Evolutionary conservation across 2,888 invertebrate species (phyloP).

Genomic region (Alloplasta piceator): DNA sequence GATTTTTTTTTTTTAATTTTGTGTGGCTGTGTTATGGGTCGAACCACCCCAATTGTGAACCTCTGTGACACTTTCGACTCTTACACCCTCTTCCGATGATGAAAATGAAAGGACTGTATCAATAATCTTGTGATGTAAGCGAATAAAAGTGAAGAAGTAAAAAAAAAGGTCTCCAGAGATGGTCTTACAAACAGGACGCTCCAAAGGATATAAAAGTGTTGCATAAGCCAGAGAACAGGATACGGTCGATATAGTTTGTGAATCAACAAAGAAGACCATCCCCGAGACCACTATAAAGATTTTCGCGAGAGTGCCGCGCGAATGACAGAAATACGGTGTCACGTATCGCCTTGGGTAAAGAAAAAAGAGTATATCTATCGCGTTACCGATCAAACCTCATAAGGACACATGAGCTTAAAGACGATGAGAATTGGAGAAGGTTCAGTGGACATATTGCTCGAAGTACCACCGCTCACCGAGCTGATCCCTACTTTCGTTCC

Average conservation of each 20-base stretch:
- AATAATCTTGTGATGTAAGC: too few relatives aligned
- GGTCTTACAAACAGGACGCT: too few relatives aligned
- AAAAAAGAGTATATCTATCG: slow-evolving; percentile 70
- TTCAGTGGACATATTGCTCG: neutral
- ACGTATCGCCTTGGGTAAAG: slow-evolving; percentile 31
- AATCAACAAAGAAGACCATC: slow-evolving; percentile 9
- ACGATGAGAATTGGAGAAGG: slow-evolving; percentile 2
- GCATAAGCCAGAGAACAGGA: slow-evolving; percentile 12
- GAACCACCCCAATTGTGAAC: too few relatives aligned
- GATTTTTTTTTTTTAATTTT: too few relatives aligned
- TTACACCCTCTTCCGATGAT: too few relatives aligned
- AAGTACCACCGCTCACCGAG: neutral
- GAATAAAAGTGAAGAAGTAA: too few relatives aligned
- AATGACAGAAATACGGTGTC: slow-evolving; percentile 22
- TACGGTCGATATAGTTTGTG: slow-evolving; percentile 36
- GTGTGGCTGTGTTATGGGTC: too few relatives aligned
- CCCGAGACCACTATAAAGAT: slow-evolving; percentile 17
- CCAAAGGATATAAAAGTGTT: too few relatives aligned
- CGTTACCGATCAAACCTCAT: slow-evolving; percentile 72
- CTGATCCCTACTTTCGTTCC: slow-evolving; percentile 50
- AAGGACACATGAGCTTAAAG: slow-evolving; percentile 59
- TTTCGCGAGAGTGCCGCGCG: slow-evolving; percentile 14
- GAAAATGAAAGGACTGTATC: too few relatives aligned
- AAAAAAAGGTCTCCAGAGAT: too few relatives aligned
- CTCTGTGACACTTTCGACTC: too few relatives aligned